These are phyloP conservation scores for Tenthredo amoena DNA, from an alignment of 2,888 invertebrate genomes.

Conservation along the genomic window DNA sequence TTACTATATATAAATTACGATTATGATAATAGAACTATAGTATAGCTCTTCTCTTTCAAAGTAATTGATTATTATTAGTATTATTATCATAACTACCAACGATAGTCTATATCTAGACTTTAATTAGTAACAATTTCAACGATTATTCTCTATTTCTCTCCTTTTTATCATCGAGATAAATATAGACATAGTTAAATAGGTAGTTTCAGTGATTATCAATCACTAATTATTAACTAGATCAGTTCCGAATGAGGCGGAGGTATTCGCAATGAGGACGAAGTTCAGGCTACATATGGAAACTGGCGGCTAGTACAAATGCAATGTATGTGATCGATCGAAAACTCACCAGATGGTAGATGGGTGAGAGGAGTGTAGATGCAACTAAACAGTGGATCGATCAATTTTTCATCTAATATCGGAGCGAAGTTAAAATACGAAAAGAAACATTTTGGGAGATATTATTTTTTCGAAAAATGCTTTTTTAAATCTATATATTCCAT, in stretches of 20 bases:
- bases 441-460: no score
- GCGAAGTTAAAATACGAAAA: no score
- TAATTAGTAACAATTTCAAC: conserved; percentile 9
- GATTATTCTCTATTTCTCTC: not conserved
- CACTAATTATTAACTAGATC: not conserved
- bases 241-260: not conserved
- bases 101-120: conserved; percentile 20
- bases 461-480: no score
- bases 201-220: not conserved
- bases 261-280: not conserved
- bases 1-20: conserved; percentile 8
- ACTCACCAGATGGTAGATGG: not conserved
- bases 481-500: not conserved
- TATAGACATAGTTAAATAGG: not conserved
- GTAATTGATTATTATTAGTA: conserved; percentile 2
- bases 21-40: not conserved
- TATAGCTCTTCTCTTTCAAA: not conserved
- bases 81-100: not conserved
- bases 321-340: not conserved
- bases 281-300: not conserved
- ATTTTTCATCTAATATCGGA: not conserved
- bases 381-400: not conserved
- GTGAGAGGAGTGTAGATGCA: not conserved
- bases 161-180: conserved; percentile 1
- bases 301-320: not conserved